Conservation (phyloP, 2,888 invertebrate genomes). For the Gastracanthus pulcherrimus region DNA sequence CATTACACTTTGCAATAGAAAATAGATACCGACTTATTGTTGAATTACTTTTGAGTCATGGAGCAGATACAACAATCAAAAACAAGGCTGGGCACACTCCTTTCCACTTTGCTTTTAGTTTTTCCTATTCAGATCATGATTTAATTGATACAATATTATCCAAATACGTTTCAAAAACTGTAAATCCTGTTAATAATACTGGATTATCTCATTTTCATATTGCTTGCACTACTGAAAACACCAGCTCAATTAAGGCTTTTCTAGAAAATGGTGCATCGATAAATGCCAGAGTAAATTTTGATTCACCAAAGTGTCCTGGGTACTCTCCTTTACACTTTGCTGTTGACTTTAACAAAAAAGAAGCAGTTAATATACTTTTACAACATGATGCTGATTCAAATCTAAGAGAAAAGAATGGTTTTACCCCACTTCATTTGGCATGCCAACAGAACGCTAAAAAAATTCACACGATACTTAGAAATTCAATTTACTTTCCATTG, state of each 20-base stretch:
- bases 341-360: slow-evolving; percentile 24
- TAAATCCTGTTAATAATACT: slow-evolving; percentile 22
- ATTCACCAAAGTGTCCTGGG: slow-evolving; percentile 22
- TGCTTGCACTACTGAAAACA: slow-evolving; percentile 14
- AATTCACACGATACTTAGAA: slow-evolving; percentile 29
- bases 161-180: slow-evolving; percentile 23
- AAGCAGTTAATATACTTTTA: slow-evolving; percentile 27
- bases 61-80: slow-evolving; percentile 30
- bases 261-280: background rate
- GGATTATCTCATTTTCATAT: slow-evolving; percentile 42
- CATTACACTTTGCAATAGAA: slow-evolving; percentile 42
- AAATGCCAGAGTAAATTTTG: slow-evolving; percentile 17
- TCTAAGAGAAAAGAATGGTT: slow-evolving; percentile 20
- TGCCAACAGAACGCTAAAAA: slow-evolving; percentile 37
- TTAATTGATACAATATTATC: slow-evolving; percentile 3
- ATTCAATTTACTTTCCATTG: background rate
- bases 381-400: slow-evolving; percentile 30
- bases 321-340: slow-evolving; percentile 45
- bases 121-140: slow-evolving; percentile 3
- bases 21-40: slow-evolving; percentile 2
- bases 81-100: slow-evolving; percentile 32
- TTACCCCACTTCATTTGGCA: slow-evolving; percentile 42
- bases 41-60: slow-evolving; percentile 26
- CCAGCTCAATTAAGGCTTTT: slow-evolving; percentile 12
- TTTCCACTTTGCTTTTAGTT: slow-evolving; percentile 34